Percentiles rank a stretch among this genome's conserved stretches.
These are phyloP conservation scores for Heteropelma amictum DNA, from an alignment of 2,888 invertebrate species.

Conservation along the genomic window DNA sequence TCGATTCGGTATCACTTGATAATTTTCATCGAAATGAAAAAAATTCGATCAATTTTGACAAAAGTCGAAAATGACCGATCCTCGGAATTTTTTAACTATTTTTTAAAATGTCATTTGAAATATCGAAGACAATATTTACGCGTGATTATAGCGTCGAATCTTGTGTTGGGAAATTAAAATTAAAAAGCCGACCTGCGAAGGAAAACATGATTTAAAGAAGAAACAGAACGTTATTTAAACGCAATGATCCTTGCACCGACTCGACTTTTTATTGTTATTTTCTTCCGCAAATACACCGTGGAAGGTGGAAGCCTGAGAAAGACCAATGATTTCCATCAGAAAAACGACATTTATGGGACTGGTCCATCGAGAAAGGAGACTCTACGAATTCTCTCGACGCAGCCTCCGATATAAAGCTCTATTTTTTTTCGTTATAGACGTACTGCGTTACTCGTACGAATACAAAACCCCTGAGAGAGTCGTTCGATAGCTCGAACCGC, in stretches of 20 bases:
- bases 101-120: too few species aligned
- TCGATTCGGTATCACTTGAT: too few species aligned
- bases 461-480: conserved; percentile 64
- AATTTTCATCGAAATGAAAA: neutral
- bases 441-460: conserved; percentile 35
- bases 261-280: too few species aligned
- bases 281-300: conserved; percentile 44
- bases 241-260: conserved; percentile 12
- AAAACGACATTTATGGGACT: conserved; percentile 31
- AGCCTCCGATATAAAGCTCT: neutral
- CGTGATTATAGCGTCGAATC: too few species aligned
- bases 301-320: conserved; percentile 33
- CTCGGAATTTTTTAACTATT: neutral
- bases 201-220: conserved; percentile 3
- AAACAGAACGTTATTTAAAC: conserved; percentile 4
- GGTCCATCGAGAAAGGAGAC: conserved; percentile 32
- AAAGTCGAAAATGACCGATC: neutral
- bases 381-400: conserved; percentile 33
- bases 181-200: neutral
- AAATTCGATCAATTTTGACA: neutral
- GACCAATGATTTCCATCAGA: conserved; percentile 31
- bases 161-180: neutral
- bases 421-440: neutral
- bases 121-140: too few species aligned
- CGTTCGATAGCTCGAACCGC: conserved; percentile 59